Base-by-base conservation (phyloP, 1,140 invertebrate genomes). In the Aporrectodea caliginosa region DNA sequence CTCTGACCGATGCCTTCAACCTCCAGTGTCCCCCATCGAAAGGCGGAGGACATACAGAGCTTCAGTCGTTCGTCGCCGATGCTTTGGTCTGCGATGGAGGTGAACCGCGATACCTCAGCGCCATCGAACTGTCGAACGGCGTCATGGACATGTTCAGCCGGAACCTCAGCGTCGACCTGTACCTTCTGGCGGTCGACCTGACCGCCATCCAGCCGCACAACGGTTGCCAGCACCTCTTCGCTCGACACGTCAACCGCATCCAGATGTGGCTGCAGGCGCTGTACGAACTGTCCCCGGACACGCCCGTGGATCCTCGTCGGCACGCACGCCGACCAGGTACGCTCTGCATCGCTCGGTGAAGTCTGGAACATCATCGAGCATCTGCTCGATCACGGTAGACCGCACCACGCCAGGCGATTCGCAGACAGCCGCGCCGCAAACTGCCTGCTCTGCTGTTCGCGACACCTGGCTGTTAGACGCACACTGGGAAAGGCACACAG, bases 191-290 rank as follows among this genome's bases (percentile, higher is more conserved):
- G 16, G 75, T 81, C 32, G 80, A 81, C 29, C 33, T 81, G 72
- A 78, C 80, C 27, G 71, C 80, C 32, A 68, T 81, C 16, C 78
- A 81, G 35, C 35, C 76, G 22, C 69, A 81, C 35, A 81, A 81
- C 34, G 77, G 77, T 29, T 81, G 78, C 30, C 80, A 81, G 73
- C 80, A 81, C 35, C 80, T 81, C 12, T 81, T 78, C 34, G 75
- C 75, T n/a, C 69, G 80, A 16, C 80, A 81, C 73, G 58, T 81
- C n/a, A 71, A 34, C 35, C 80, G 80, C 35, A 30, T 81, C 33
- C 80, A 78, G 34, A 81, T 81, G 80, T 81, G 80, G 80, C 58
- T 81, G 12, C 75, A 78, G 43, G 76, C 80, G 0, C 76, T 81
- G 29, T 81, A 81, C 35, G 80, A 81, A 35, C 70, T 70, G 16